Evolutionary conservation across 1,140 invertebrate genomes (phyloP).

Genomic region (Bradynema listronoti): DNA sequence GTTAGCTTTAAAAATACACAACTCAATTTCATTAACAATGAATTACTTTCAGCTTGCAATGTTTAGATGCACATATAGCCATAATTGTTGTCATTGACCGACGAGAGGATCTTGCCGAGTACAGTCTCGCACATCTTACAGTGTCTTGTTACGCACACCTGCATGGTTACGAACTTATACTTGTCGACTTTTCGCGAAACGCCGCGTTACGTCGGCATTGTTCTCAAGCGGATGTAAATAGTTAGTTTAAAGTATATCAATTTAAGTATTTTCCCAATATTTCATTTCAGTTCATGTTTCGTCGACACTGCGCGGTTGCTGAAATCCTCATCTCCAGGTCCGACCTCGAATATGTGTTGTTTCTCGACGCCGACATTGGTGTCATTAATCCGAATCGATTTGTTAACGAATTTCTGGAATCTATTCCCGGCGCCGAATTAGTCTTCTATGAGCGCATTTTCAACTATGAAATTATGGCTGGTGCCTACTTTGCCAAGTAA

Average conservation of each 20-base stretch:
- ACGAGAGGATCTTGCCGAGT: background rate
- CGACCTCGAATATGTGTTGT: conserved; percentile 31
- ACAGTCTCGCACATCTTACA: background rate
- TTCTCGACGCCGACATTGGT: conserved; percentile 47
- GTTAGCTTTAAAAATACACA: no score
- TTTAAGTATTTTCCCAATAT: no score
- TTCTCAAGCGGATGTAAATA: no score
- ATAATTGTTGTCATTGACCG: background rate
- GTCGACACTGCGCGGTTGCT: conserved; percentile 37
- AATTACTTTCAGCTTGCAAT: no score
- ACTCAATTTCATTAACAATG: no score
- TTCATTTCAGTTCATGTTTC: conserved; percentile 42
- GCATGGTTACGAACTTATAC: no score
- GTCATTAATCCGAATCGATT: conserved; percentile 43
- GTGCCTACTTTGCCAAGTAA: conserved; percentile 33
- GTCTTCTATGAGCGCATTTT: conserved; percentile 42
- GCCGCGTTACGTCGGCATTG: no score
- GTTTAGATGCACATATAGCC: background rate
- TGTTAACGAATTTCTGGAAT: conserved; percentile 30
- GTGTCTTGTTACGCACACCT: background rate
- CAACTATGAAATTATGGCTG: conserved; percentile 42
- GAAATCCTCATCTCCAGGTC: conserved; percentile 19
- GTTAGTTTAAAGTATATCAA: no score
- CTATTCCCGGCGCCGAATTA: conserved; percentile 22
- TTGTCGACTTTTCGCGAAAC: no score